These are phyloP conservation scores for Hemibagrus wyckioides DNA, from an alignment of 2,113 vertebrate genomes.

Conservation along the genomic window DNA sequence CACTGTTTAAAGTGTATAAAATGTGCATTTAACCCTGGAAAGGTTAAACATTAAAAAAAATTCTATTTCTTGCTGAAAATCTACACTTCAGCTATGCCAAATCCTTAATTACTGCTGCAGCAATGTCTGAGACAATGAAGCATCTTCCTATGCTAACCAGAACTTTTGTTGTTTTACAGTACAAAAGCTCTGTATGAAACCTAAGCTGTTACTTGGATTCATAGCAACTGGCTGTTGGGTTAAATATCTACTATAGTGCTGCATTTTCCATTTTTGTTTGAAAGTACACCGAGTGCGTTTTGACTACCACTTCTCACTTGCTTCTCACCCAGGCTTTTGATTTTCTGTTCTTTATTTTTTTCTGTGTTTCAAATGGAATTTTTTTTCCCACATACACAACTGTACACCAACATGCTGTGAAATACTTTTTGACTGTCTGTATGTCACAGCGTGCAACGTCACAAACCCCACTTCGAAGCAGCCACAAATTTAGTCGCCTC, in stretches of 20 bases:
- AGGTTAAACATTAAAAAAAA: neutral
- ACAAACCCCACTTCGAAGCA: too few species aligned
- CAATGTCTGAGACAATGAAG: too few species aligned
- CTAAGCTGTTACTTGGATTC: neutral
- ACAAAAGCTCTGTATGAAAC: too few species aligned
- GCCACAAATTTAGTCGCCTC: too few species aligned
- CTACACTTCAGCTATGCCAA: neutral
- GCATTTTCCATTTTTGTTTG: neutral
- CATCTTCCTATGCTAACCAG: neutral
- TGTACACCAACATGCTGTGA: too few species aligned
- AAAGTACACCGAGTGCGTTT: neutral
- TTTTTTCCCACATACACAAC: too few species aligned
- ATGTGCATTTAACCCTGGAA: neutral
- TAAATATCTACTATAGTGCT: neutral
- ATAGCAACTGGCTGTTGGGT: neutral
- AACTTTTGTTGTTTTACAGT: neutral
- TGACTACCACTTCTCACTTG: too few species aligned
- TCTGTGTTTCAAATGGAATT: too few species aligned
- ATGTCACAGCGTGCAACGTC: too few species aligned
- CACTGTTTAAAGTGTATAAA: neutral
- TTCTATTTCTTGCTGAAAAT: neutral
- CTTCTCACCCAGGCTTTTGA: too few species aligned
- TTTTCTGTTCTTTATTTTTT: neutral
- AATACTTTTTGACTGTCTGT: too few species aligned
- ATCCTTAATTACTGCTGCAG: neutral